Conservation (phyloP, 1,140 invertebrate species). For the Pseudomyrmex gracilis region DNA sequence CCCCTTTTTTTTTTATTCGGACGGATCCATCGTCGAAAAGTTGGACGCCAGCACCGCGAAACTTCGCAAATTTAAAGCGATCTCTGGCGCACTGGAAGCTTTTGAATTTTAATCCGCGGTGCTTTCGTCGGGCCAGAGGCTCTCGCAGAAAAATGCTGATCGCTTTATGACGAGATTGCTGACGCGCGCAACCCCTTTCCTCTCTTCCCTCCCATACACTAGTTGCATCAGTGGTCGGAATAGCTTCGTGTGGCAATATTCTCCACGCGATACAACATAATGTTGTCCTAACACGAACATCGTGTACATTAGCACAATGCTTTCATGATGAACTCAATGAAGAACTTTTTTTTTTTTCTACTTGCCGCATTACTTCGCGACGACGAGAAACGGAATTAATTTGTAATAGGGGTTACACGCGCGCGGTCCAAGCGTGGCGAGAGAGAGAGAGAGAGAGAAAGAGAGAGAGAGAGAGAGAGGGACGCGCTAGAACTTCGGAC, state of each 20-base stretch:
- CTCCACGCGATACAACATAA: conserved; percentile 52
- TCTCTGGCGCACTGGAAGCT: conserved; percentile 57
- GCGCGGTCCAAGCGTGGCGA: background rate
- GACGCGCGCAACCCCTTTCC: background rate
- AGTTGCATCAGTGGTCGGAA: conserved; percentile 45
- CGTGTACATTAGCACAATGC: conserved; percentile 33
- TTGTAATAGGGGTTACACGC: conserved; percentile 35
- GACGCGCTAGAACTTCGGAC: background rate
- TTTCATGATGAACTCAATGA: conserved; percentile 40
- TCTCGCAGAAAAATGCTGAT: conserved; percentile 66
- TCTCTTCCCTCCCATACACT: background rate
- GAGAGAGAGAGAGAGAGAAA: background rate
- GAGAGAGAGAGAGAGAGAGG: background rate
- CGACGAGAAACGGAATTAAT: conserved; percentile 21
- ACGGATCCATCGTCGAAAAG: conserved; percentile 68
- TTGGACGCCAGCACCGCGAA: conserved; percentile 57
- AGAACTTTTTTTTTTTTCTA: conserved; percentile 29
- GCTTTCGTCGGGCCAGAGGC: conserved; percentile 36
- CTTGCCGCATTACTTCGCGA: conserved; percentile 24
- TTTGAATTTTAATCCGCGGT: conserved; percentile 73
- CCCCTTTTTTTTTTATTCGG: background rate
- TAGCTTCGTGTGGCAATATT: conserved; percentile 48
- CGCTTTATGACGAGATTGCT: conserved; percentile 58
- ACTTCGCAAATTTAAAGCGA: conserved; percentile 74
- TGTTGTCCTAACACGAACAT: conserved; percentile 51